Conservation (phyloP, 2,888 invertebrate species). For the Protodeltote pygarga region DNA sequence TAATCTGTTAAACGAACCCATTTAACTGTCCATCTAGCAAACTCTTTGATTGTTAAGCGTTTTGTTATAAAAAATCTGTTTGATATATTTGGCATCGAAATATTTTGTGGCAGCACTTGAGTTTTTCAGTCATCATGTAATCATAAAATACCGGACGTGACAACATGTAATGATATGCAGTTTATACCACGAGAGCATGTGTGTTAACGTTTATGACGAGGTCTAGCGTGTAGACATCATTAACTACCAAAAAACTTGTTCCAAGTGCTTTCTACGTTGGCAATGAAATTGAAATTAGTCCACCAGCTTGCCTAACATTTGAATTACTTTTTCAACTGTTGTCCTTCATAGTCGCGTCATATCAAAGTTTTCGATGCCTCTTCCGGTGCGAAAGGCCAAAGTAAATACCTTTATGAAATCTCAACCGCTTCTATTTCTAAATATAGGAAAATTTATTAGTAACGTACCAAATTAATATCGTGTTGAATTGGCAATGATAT, state of each 20-base stretch:
- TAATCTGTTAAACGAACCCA: constrained; percentile 18
- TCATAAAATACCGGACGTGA: constrained; percentile 58
- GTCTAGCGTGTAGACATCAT: constrained; percentile 2
- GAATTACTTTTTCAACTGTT: constrained; percentile 10
- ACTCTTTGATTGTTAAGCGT: constrained; percentile 13
- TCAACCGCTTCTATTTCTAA: constrained; percentile 7
- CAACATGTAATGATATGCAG: constrained; percentile 55
- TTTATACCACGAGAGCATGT: constrained; percentile 40
- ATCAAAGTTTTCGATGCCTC: constrained; percentile 21
- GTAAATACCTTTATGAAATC: constrained; percentile 26
- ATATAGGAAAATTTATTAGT: constrained; percentile 4
- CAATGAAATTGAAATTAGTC: constrained; percentile 16
- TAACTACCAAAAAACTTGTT: neutral
- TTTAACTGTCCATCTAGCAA: constrained; percentile 24
- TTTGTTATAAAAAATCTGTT: neutral
- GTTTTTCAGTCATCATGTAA: constrained; percentile 53
- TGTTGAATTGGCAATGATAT: neutral
- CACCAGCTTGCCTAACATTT: constrained; percentile 12
- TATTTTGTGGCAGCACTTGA: constrained; percentile 11
- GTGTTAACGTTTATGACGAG: constrained; percentile 30
- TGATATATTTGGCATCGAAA: constrained; percentile 6
- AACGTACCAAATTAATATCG: neutral
- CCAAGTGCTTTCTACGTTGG: constrained; percentile 7
- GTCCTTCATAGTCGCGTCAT: constrained; percentile 21
- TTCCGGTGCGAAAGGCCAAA: constrained; percentile 35